A percentile compares a stretch with the other conserved stretches of the same genome.
Evolutionary conservation across 2,888 invertebrate species (phyloP).

Genomic region (Onthophagus sagittarius): DNA sequence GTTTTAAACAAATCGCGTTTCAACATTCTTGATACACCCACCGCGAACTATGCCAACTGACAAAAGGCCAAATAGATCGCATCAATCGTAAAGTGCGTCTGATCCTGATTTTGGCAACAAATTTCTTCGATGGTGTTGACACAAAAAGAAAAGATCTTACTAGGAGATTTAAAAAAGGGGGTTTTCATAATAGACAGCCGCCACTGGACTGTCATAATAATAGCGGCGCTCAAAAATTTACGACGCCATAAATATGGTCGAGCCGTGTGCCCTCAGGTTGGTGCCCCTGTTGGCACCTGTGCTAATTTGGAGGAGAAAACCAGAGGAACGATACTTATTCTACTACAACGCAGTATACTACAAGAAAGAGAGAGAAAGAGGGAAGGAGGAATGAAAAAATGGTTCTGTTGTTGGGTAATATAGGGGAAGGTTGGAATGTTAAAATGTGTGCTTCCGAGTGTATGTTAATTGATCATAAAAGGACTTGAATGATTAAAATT

Average conservation of each 20-base stretch:
- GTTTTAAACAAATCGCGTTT: no score
- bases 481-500: neutral
- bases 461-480: neutral
- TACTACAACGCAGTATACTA: no score
- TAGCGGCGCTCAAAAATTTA: constrained; percentile 30
- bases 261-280: constrained; percentile 3
- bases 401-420: neutral
- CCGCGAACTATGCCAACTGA: neutral
- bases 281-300: constrained; percentile 16
- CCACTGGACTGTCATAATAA: constrained; percentile 32
- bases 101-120: no score
- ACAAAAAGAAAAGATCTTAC: no score
- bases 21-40: no score
- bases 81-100: no score
- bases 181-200: constrained; percentile 25
- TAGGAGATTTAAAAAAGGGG: constrained; percentile 25
- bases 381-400: neutral
- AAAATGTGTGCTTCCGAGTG: neutral
- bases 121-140: no score
- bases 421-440: neutral
- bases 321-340: neutral
- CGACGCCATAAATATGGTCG: constrained; percentile 26
- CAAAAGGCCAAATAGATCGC: neutral
- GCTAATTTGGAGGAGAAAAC: neutral
- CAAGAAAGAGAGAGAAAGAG: no score